A percentile compares a stretch with the other conserved stretches of the same genome.
These are phyloP conservation scores for Maniola hyperantus DNA, from an alignment of 2,888 invertebrate genomes.

Conservation along the genomic window DNA sequence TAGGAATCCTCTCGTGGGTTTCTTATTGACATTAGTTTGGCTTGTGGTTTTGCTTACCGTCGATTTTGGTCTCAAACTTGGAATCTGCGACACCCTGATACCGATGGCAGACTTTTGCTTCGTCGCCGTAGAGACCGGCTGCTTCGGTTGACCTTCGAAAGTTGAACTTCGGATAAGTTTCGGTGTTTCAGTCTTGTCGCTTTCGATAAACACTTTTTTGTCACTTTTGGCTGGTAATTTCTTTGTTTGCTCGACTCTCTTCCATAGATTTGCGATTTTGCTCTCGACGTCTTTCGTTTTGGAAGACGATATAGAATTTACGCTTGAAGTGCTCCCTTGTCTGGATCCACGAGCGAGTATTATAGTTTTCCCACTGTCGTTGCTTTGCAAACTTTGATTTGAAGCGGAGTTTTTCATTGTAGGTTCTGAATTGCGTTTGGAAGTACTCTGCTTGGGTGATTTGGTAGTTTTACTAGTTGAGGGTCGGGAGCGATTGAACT, in stretches of 20 bases:
- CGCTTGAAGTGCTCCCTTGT: constrained; percentile 80
- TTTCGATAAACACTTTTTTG: constrained; percentile 83
- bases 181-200: constrained; percentile 64
- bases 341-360: constrained; percentile 65
- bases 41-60: constrained; percentile 48
- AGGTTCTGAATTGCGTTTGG: constrained; percentile 53
- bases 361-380: constrained; percentile 74
- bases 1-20: constrained; percentile 57
- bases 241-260: constrained; percentile 87
- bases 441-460: constrained; percentile 47
- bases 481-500: constrained; percentile 58
- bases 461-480: constrained; percentile 53
- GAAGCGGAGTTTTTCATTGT: constrained; percentile 78
- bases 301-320: constrained; percentile 83
- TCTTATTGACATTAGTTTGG: constrained; percentile 54
- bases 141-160: constrained; percentile 83
- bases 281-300: constrained; percentile 87
- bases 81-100: constrained; percentile 73
- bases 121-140: constrained; percentile 60
- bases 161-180: constrained; percentile 84
- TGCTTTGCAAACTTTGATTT: constrained; percentile 81
- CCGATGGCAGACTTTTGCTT: constrained; percentile 78
- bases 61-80: constrained; percentile 65
- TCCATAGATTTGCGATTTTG: constrained; percentile 91
- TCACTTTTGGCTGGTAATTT: constrained; percentile 83